phyloP scores from a whole-genome alignment of 2,797 vertebrate genomes.

The Podarcis lilfordi region DNA sequence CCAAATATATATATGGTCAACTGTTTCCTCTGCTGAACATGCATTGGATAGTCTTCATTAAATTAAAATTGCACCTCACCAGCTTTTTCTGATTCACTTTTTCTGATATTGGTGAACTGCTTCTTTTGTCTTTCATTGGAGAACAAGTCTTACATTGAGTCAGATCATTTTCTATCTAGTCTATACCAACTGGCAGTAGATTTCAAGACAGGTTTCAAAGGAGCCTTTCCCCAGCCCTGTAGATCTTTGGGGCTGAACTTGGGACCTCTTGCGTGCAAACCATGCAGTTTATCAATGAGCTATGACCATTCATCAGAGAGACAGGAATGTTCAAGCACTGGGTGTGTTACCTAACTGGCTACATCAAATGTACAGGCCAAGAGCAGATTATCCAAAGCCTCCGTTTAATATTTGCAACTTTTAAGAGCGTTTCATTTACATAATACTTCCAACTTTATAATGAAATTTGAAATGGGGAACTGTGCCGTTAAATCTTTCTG shows the following conservation, averaged over 20 bases:
- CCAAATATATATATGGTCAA: background rate
- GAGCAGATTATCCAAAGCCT: background rate
- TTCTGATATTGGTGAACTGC: background rate
- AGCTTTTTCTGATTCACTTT: background rate
- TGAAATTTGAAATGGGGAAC: background rate
- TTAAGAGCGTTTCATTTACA: conserved; percentile 1
- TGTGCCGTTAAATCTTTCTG: background rate
- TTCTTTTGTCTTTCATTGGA: background rate
- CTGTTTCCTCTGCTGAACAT: too few relatives aligned
- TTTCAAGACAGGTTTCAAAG: background rate
- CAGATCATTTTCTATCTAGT: background rate
- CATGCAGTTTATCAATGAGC: background rate
- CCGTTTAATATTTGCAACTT: background rate
- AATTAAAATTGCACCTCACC: background rate
- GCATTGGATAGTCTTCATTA: too few relatives aligned
- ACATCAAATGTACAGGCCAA: conserved; percentile 6
- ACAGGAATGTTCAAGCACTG: background rate
- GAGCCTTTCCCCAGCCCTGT: background rate
- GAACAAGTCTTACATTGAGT: background rate
- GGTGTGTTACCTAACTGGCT: background rate
- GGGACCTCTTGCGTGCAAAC: background rate
- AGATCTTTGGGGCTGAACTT: background rate
- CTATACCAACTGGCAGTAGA: background rate
- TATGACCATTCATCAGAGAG: background rate
- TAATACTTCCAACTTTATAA: conserved; percentile 2